phyloP scores from a whole-genome alignment of 30 jellyfish, hydroid and myxozoan species.

The Cassiopea andromeda region DNA sequence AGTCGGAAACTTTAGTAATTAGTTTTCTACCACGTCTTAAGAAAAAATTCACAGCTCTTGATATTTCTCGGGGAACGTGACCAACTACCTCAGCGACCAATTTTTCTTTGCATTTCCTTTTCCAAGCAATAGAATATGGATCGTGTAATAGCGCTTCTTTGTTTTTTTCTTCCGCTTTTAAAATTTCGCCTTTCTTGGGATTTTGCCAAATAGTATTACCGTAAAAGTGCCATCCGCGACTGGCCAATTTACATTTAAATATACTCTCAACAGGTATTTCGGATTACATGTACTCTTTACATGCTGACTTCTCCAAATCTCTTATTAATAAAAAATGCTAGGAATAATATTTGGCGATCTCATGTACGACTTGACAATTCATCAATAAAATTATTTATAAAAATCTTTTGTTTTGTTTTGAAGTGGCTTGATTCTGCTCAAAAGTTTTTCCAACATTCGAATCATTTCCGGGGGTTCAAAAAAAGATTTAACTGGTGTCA shows the following conservation, averaged over 20 bases:
- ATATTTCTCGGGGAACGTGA: constrained; percentile 17
- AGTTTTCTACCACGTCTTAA: neutral
- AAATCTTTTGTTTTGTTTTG: no score
- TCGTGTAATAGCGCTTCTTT: constrained; percentile 36
- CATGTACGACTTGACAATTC: no score
- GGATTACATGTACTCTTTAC: neutral
- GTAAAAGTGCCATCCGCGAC: constrained; percentile 38
- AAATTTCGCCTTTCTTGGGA: constrained; percentile 36
- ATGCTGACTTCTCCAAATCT: neutral
- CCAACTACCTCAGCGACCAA: constrained; percentile 11
- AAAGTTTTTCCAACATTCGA: no score
- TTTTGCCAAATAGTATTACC: constrained; percentile 42
- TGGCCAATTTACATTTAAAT: neutral
- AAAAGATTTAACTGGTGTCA: no score
- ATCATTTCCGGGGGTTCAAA: no score
- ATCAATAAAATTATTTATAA: no score
- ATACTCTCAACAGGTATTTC: neutral
- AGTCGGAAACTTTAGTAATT: neutral
- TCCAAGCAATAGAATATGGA: constrained; percentile 55
- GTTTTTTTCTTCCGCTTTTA: constrained; percentile 19
- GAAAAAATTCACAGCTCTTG: constrained; percentile 30
- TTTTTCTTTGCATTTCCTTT: constrained; percentile 10
- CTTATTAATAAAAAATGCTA: no score
- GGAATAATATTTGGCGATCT: no score
- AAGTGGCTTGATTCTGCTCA: no score